A percentile compares a stretch with the other conserved stretches of the same genome.
These are phyloP conservation scores for Mus pahari DNA, from an alignment of 2,113 vertebrate species.

Conservation along the genomic window DNA sequence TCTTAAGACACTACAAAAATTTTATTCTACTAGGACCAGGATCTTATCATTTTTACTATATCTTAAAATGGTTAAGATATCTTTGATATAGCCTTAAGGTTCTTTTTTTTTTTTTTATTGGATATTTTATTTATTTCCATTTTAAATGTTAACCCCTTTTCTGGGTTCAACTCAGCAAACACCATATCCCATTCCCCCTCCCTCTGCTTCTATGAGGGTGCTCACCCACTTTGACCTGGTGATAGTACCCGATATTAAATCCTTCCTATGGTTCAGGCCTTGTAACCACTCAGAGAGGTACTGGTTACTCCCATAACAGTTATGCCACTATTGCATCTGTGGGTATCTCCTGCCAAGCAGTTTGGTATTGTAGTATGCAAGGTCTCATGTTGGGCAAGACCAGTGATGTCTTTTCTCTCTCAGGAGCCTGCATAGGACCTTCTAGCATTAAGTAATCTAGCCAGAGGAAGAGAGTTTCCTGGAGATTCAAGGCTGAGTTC, in stretches of 20 bases:
- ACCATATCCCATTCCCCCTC: too few species aligned
- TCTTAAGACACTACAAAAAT: not conserved
- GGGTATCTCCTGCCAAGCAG: not conserved
- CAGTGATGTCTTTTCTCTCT: not conserved
- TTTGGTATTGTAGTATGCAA: not conserved
- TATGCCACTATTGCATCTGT: too few species aligned
- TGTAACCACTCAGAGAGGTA: not conserved
- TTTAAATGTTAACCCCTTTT: too few species aligned
- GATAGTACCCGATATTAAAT: too few species aligned
- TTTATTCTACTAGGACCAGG: not conserved
- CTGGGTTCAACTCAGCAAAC: too few species aligned
- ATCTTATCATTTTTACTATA: slow-evolving; percentile 16
- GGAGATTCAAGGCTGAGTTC: not conserved
- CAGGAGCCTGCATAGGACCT: not conserved
- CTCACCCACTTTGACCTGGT: not conserved
- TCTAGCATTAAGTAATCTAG: not conserved
- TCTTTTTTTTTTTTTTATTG: too few species aligned
- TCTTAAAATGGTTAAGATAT: not conserved
- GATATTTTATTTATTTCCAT: too few species aligned
- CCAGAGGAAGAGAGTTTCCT: not conserved
- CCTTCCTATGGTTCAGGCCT: too few species aligned
- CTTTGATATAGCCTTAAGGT: not conserved
- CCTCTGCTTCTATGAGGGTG: too few species aligned
- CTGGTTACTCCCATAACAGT: not conserved
- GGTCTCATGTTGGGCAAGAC: not conserved